These are phyloP conservation scores for Sakesphorus luctuosus DNA, from an alignment of 2,113 vertebrate species.

Conservation along the genomic window DNA sequence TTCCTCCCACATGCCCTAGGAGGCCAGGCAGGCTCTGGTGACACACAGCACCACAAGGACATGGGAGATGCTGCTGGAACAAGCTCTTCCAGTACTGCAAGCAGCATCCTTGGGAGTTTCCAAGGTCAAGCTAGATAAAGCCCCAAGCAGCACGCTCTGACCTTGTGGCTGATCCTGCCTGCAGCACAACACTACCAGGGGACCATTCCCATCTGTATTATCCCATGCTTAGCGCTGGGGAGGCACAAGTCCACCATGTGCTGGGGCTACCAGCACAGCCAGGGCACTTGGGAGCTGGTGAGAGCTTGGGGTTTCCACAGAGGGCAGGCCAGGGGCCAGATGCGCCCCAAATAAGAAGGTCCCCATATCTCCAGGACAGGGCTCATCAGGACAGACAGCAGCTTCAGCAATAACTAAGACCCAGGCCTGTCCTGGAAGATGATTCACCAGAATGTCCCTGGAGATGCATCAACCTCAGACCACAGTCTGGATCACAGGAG, in stretches of 20 bases:
- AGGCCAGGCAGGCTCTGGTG: not conserved
- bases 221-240: not conserved
- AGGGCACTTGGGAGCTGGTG: not conserved
- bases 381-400: not conserved
- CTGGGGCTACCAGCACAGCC: not conserved
- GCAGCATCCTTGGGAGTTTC: fast-evolving
- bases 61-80: not conserved
- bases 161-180: not conserved
- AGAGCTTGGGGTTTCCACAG: not conserved
- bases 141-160: not conserved
- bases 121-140: not conserved
- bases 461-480: not conserved
- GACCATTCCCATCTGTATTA: not conserved
- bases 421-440: not conserved
- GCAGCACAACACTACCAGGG: fast-evolving
- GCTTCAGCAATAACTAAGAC: not conserved
- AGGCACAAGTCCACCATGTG: not conserved
- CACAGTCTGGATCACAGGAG: not conserved
- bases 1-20: not conserved
- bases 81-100: not conserved
- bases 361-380: not conserved
- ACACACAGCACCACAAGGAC: not conserved
- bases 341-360: not conserved
- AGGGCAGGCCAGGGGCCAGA: not conserved
- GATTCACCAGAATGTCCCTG: not conserved